A percentile compares a stretch with the other conserved stretches of the same genome.
phyloP scores from a whole-genome alignment of 1,140 invertebrate species.

The Leucophenga varia region DNA sequence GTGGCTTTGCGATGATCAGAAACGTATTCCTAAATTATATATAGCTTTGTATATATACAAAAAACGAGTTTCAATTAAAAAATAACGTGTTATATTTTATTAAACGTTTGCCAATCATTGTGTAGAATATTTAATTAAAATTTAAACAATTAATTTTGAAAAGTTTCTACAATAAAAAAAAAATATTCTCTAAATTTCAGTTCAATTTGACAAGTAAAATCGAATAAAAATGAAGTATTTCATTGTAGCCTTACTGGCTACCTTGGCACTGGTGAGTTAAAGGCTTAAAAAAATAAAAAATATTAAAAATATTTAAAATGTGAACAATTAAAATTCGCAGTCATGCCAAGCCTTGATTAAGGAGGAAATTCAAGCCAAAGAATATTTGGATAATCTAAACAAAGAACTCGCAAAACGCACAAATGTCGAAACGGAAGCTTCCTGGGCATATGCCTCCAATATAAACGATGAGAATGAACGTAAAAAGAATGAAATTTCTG shows the following conservation, averaged over 20 bases:
- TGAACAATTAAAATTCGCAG: slow-evolving; percentile 17
- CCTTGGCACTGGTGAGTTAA: slow-evolving; percentile 39
- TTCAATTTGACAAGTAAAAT: no score
- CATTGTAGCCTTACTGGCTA: slow-evolving; percentile 31
- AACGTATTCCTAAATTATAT: no score
- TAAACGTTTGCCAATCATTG: no score
- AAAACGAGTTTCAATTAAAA: no score
- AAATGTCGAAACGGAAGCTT: slow-evolving; percentile 60
- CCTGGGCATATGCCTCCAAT: slow-evolving; percentile 75
- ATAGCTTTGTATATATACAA: no score
- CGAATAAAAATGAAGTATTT: slow-evolving; percentile 39
- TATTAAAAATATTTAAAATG: background rate
- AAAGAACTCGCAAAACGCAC: slow-evolving; percentile 60
- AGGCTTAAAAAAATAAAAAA: background rate
- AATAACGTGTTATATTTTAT: no score
- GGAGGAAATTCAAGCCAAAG: slow-evolving; percentile 62
- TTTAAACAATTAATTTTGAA: no score
- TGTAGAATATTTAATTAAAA: no score
- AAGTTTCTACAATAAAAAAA: no score
- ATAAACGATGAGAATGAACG: slow-evolving; percentile 71
- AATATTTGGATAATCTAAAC: slow-evolving; percentile 64
- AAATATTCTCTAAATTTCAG: slow-evolving; percentile 21
- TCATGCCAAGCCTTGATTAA: slow-evolving; percentile 45
- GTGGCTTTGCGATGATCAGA: no score
- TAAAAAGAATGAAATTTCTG: slow-evolving; percentile 58